Base-by-base conservation (phyloP, 2,797 vertebrate species). In the Meriones psammophilus region DNA sequence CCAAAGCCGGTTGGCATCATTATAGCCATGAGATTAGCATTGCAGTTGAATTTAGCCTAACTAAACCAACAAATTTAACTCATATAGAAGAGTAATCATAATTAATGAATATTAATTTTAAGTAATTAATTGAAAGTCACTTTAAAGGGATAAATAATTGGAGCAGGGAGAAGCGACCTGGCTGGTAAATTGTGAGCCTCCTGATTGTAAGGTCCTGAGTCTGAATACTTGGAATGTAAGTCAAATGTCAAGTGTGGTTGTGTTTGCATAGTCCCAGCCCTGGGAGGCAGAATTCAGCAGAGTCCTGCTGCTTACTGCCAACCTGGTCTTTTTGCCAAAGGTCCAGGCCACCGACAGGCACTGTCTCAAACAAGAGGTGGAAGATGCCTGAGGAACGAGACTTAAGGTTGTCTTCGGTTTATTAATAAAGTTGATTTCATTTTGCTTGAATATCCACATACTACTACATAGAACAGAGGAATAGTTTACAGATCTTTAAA, bases 111-210 rank as follows among this genome's bases (percentile, higher is more conserved):
- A 73, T 81, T 42, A 9, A 76, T 46, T 58, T 92, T n/a, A 92
- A 92, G 88, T 8, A 87, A 93, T 30, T 58, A 71, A 20, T 39
- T 73, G 28, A 83, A 94, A 76, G 71, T 77, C 66, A 71, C 30
- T 80, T 88, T 81, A 60, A 60, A 36, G 60, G 30, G 76, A 81
- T 60, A 62, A 12, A 68, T 68, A 68, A 60, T 60, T 39, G 13
- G 69, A 58, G 54, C 8, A 17, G 56, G 17, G 36, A 88, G 56
- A 42, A 85, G 50, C 30, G 76, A 58, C 68, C 73, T 73, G 18
- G n/a, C n/a, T 28, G 15, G 36, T 30, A 60, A 60, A 4, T 10
- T 62, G 26, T 33, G 33, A 60, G 14, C 54, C 7, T 88, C 24
- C 8, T 15, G 42, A 33, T 14, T 73, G n/a, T 74, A 56, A 76